These are phyloP conservation scores for Acleris sparsana DNA, from an alignment of 2,888 invertebrate genomes.

Conservation along the genomic window DNA sequence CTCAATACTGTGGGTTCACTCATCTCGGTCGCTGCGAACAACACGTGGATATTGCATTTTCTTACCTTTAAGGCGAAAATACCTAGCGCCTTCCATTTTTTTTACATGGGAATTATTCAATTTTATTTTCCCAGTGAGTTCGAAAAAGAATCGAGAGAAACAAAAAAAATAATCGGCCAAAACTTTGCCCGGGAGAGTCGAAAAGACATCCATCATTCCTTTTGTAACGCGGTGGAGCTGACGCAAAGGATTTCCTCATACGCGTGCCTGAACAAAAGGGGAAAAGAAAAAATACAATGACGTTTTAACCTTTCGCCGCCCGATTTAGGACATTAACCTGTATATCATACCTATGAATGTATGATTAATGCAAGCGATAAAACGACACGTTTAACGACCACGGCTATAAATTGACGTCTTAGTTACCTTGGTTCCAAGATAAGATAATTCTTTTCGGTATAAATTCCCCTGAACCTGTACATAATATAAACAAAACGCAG, in stretches of 20 bases:
- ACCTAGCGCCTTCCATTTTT: neutral
- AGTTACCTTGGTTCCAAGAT: conserved; percentile 16
- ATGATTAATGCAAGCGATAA: conserved; percentile 14
- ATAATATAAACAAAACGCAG: no score
- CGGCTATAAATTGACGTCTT: conserved; percentile 8
- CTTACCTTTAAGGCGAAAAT: conserved; percentile 1
- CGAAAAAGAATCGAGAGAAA: conserved; percentile 11
- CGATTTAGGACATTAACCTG: neutral
- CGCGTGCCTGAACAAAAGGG: conserved; percentile 24
- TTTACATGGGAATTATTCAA: conserved; percentile 21
- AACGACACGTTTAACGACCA: conserved; percentile 16
- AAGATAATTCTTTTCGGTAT: conserved; percentile 17
- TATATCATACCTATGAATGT: conserved; percentile 4
- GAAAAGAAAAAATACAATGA: conserved; percentile 14
- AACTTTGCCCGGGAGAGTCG: conserved; percentile 29
- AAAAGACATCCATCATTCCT: conserved; percentile 35
- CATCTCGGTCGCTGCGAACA: neutral
- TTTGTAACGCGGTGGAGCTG: conserved; percentile 26
- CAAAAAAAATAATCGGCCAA: conserved; percentile 26
- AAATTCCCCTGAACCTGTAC: conserved; percentile 5
- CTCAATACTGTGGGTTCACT: neutral
- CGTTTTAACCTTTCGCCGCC: conserved; percentile 2
- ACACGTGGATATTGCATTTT: conserved; percentile 24
- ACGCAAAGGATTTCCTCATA: conserved; percentile 26
- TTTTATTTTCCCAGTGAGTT: conserved; percentile 19